Evolutionary conservation across 2,113 vertebrate genomes (phyloP).

Genomic region (Lasiurus borealis): DNA sequence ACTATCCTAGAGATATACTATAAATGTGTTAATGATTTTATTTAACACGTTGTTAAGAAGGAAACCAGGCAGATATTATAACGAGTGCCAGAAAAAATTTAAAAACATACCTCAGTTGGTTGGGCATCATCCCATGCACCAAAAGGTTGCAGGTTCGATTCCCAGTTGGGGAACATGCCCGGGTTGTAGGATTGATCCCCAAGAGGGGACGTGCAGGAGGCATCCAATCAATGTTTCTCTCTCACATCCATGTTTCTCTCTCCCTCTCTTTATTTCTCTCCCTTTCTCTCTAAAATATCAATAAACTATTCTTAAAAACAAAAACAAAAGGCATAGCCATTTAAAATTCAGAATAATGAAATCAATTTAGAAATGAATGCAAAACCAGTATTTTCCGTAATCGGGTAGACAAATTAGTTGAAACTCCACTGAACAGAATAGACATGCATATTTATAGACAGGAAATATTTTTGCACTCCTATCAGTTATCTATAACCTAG

Average conservation of each 20-base stretch:
- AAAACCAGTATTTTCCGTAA: neutral
- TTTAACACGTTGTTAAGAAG: neutral
- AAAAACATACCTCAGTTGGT: neutral
- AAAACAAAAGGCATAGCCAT: neutral
- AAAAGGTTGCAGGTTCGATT: too few species aligned
- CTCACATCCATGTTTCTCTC: too few species aligned
- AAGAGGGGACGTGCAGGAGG: too few species aligned
- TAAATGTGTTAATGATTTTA: neutral
- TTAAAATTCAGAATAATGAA: conserved; percentile 13
- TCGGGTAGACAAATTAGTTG: too few species aligned
- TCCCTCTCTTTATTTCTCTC: too few species aligned
- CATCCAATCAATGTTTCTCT: too few species aligned
- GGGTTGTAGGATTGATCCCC: too few species aligned
- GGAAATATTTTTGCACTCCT: neutral
- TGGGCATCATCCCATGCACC: too few species aligned
- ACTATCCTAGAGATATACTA: neutral
- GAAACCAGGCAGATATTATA: neutral
- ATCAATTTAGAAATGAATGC: neutral
- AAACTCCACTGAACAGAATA: neutral
- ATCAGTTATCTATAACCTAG: neutral
- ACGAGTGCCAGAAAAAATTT: neutral
- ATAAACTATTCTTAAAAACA: too few species aligned
- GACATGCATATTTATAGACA: neutral
- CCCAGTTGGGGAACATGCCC: too few species aligned
- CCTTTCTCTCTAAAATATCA: too few species aligned